Base-by-base conservation (phyloP, 2,888 invertebrate species). In the Drosophila vallismaia region DNA sequence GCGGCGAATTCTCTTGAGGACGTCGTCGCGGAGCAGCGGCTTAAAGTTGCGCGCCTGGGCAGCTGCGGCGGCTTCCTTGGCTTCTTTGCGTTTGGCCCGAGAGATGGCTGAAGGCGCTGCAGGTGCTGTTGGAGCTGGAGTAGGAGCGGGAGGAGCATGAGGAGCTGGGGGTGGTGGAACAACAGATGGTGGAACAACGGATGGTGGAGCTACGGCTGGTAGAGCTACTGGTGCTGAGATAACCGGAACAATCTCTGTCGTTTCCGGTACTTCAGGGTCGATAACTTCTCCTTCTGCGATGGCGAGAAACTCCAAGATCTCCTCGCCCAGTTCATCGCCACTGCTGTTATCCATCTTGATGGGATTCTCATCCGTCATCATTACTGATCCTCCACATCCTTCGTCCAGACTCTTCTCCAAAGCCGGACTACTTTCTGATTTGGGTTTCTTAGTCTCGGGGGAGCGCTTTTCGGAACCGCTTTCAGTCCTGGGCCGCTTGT, bases 401-500 rank as follows among this genome's bases (percentile, higher is more conserved):
- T 81, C 86, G 5, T 79, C 74, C 10, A 59, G 0, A 0, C 74
- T 31, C 40, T 86, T 85, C 0, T 86, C 87, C 9, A 67, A 44
- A 8, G 69, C 60, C 6, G 74, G 62, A 57, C 74, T 74, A 6
- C 50, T 50, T 0, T 54, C 28, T 0, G 72, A 19, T 91, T 93
- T 76, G 76, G 88, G 76, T 89, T 94, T 91, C 90, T 93, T 84
- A 84, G 91, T 89, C 75, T 93, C 93, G 0, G 91, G 91, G 59
- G 91, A 92, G 40, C 89, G 88, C 89, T 85, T 94, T 89, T 94
- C 93, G 46, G 95, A 93, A 0, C 92, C 90, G 91, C 95, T 93
- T 90, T 95, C 93, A 88, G 94, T 93, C 55, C 94, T 90, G 79
- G 94, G 91, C 48, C 94, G 92, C 72, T 92, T 92, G 19, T 46